phyloP scores from a whole-genome alignment of 2,113 vertebrate species.

The Ornithorhynchus anatinus region DNA sequence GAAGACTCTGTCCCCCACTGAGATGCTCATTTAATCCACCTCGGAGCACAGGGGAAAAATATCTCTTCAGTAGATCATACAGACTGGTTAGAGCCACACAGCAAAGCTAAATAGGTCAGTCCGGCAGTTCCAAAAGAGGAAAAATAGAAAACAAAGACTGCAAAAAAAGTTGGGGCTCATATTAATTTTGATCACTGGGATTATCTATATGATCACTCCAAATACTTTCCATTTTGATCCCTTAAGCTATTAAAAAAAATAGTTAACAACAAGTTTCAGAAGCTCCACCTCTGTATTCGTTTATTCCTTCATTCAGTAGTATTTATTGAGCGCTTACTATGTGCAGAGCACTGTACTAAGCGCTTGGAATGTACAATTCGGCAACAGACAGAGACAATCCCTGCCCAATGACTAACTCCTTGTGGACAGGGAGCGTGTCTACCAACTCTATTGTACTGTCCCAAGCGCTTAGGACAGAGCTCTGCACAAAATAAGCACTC shows the following conservation, averaged over 20 bases:
- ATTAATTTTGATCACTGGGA: not conserved
- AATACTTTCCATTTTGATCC: not conserved
- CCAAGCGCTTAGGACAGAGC: no score
- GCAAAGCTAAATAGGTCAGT: not conserved
- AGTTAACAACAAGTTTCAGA: no score
- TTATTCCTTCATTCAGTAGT: not conserved
- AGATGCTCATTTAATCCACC: slow-evolving; percentile 10
- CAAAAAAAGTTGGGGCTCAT: not conserved
- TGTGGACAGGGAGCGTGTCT: no score
- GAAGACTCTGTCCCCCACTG: not conserved
- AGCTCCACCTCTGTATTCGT: not conserved
- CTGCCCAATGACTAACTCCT: no score
- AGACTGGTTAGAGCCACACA: slow-evolving; percentile 10
- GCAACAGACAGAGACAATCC: no score
- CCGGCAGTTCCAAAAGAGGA: not conserved
- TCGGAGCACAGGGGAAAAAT: slow-evolving; percentile 17
- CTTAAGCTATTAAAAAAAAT: no score
- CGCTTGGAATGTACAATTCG: not conserved
- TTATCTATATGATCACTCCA: no score
- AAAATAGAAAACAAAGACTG: not conserved
- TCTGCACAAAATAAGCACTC: no score
- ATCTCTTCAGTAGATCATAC: not conserved
- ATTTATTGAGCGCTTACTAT: not conserved
- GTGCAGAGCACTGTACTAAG: not conserved
- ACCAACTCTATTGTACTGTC: no score